Evolutionary conservation across 2,113 vertebrate species (phyloP).

Genomic region (Tupaia tana): DNA sequence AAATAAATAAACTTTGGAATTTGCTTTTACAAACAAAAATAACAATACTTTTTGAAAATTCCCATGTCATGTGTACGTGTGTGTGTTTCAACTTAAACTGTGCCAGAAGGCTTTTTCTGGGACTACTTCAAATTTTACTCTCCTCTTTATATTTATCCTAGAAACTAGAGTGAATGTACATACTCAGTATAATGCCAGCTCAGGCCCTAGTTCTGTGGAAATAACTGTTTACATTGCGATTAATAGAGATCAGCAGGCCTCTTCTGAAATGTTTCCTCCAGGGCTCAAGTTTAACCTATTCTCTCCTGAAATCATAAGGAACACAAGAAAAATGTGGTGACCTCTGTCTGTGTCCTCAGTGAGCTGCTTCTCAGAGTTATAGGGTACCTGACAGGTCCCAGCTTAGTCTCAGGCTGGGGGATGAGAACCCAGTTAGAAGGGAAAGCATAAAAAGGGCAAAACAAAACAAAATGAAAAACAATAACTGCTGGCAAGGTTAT

Average conservation of each 20-base stretch:
- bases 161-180: not conserved
- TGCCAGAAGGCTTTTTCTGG: not conserved
- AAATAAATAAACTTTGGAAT: no score
- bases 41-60: constrained; percentile 33
- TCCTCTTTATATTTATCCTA: not conserved
- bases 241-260: not conserved
- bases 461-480: no score
- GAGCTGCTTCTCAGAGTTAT: not conserved
- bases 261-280: constrained; percentile 15
- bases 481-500: no score
- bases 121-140: not conserved
- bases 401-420: not conserved
- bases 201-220: not conserved
- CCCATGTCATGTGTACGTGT: not conserved
- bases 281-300: constrained; percentile 29
- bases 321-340: not conserved
- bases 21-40: not conserved
- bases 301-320: constrained; percentile 26
- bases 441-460: no score
- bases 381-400: not conserved
- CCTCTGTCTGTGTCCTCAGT: not conserved
- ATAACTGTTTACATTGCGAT: constrained; percentile 23
- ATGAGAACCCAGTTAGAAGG: no score
- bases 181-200: not conserved
- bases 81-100: constrained; percentile 5